Percentiles rank a stretch among this genome's conserved stretches.
Evolutionary conservation across 2,888 invertebrate species (phyloP).

Genomic region (Andrena fulva): DNA sequence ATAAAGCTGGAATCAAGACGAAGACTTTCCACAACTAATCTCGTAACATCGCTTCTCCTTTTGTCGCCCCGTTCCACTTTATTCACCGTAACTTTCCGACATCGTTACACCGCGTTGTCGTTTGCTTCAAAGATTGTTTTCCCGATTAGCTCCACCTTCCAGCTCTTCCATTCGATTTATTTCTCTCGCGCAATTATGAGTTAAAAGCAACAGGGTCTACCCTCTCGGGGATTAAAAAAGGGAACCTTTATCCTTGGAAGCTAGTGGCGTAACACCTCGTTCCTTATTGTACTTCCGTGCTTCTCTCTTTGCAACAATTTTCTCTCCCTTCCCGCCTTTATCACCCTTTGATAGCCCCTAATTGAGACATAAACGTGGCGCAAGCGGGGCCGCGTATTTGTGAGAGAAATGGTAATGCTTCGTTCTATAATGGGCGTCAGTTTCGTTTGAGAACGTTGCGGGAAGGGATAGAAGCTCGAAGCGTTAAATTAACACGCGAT

Average conservation of each 20-base stretch:
- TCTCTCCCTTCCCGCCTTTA: not conserved
- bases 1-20: not conserved
- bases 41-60: not conserved
- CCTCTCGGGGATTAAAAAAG: not conserved
- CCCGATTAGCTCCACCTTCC: not conserved
- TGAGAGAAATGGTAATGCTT: not conserved
- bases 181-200: constrained; percentile 21
- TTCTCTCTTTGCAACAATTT: not conserved
- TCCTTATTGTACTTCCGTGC: not conserved
- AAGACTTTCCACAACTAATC: not conserved
- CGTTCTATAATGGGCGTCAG: not conserved
- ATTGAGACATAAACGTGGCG: no score
- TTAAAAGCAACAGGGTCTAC: constrained; percentile 6
- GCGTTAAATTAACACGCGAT: constrained; percentile 29
- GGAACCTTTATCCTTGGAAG: not conserved
- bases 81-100: constrained; percentile 2
- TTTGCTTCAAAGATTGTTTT: constrained; percentile 8
- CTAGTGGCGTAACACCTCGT: constrained; percentile 1
- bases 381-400: not conserved
- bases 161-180: constrained; percentile 19
- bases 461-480: not conserved
- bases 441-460: not conserved
- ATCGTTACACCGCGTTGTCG: constrained; percentile 11
- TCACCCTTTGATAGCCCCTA: no score
- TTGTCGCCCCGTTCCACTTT: not conserved